Base-by-base conservation (phyloP, 2,113 vertebrate species). In the Pipa parva region DNA sequence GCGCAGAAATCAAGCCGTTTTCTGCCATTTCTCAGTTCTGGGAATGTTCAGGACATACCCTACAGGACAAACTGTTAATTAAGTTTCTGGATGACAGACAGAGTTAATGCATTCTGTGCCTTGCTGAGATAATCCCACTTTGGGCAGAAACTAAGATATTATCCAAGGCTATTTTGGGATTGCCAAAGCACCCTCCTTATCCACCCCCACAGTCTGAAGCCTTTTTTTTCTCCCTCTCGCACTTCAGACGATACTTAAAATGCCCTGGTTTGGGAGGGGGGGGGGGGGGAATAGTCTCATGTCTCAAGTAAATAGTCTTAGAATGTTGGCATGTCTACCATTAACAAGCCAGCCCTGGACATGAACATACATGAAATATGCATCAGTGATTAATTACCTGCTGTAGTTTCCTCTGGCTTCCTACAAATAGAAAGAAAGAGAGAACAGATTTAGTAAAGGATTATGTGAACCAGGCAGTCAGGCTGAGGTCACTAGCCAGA, bases 361-460 rank as follows among this genome's bases (percentile, higher is more conserved):
- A 51, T 51, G 45, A 68, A 59, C 4, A 22, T 37, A 51, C 64
- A 58, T 58, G 42, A 67, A 15, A 46, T 28, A 49, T 75, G 76
- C 48, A 81, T 82, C 83, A 75, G 72, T 73, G 77, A 84, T 77
- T 0, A 71, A 61, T 94, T 96, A 99, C 96, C 95, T 95, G 79
- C 76, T 89, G 78, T 91, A 94, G 84, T 97, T 91, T 54, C 96
- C 95, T 79, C 94, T 95, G 56, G 91, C 88, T 87, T 99, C 96
- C 96, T 99, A 73, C 54, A 90, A 92, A 65, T 74, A 74, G 78
- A 80, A 77, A 57, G 6, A 24, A 31, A 80, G 46, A 84, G 25
- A n/a, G 29, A 49, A 46, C n/a, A 36, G 6, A 8, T 7, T 58
- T 58, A 58, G 20, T 31, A 29, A 11, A 2, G 28, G 20, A 33